These are phyloP conservation scores for Adineta ricciae DNA, from an alignment of 2,888 invertebrate genomes.

Conservation along the genomic window DNA sequence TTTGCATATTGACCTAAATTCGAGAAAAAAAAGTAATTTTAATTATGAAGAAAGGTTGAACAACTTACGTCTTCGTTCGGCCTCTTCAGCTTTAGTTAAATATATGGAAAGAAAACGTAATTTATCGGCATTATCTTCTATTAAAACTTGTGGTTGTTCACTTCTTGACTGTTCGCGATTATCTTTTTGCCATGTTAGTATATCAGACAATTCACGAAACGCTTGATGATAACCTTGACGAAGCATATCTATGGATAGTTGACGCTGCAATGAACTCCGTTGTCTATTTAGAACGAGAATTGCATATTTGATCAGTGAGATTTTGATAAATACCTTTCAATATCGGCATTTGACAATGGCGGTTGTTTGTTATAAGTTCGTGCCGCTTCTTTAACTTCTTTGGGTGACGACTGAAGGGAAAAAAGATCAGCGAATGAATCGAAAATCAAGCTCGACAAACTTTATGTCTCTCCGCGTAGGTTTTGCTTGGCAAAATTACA, in stretches of 20 bases:
- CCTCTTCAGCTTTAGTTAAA: conserved; percentile 23
- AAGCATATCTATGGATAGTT: conserved; percentile 31
- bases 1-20: conserved; percentile 8
- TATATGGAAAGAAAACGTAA: conserved; percentile 29
- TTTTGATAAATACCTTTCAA: conserved; percentile 19
- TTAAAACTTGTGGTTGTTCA: conserved; percentile 26
- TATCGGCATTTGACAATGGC: conserved; percentile 4
- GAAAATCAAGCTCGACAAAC: neutral
- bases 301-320: neutral
- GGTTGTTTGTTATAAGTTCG: conserved; percentile 22
- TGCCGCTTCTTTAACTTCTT: conserved; percentile 19
- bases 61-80: conserved; percentile 20
- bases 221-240: conserved; percentile 28
- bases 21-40: neutral
- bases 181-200: conserved; percentile 28
- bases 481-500: conserved; percentile 2
- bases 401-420: neutral
- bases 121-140: conserved; percentile 28
- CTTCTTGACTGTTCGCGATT: conserved; percentile 24
- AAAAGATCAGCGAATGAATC: no score
- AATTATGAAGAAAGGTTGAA: neutral
- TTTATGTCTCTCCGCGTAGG: neutral
- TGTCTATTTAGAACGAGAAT: neutral
- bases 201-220: conserved; percentile 27
- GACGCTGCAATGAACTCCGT: conserved; percentile 25